Evolutionary conservation across 2,113 vertebrate species (phyloP).

Genomic region (Collichthys lucidus): DNA sequence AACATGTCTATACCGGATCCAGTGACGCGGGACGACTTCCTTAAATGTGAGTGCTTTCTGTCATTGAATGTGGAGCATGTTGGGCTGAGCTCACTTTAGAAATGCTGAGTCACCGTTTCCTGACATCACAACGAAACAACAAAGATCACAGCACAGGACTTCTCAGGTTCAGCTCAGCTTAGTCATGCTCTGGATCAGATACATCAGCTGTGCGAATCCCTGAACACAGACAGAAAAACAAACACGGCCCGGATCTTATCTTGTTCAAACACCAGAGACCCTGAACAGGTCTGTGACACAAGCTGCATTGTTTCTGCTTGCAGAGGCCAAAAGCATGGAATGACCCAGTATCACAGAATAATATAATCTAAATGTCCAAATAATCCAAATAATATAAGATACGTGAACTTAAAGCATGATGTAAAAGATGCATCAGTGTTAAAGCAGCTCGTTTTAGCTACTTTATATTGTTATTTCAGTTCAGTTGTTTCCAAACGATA

Average conservation of each 20-base stretch:
- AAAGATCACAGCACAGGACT: too few species aligned
- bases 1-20: conserved; percentile 72
- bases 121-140: too few species aligned
- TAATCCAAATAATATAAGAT: too few species aligned
- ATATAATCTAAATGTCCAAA: too few species aligned
- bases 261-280: background rate
- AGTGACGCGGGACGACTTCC: conserved; percentile 79
- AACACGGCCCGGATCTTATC: background rate
- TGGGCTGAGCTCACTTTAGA: background rate
- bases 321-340: too few species aligned
- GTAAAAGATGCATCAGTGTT: too few species aligned
- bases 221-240: background rate
- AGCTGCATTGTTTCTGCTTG: background rate
- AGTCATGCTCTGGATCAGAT: background rate
- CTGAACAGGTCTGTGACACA: background rate
- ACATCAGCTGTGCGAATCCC: background rate
- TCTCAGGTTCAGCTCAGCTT: too few species aligned
- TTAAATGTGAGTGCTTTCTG: conserved; percentile 78
- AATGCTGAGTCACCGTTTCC: background rate
- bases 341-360: too few species aligned
- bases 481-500: too few species aligned
- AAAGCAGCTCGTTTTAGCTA: too few species aligned
- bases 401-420: too few species aligned
- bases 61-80: background rate
- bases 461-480: too few species aligned